Conservation (phyloP, 2,113 vertebrate genomes). For the Pungitius pungitius region DNA sequence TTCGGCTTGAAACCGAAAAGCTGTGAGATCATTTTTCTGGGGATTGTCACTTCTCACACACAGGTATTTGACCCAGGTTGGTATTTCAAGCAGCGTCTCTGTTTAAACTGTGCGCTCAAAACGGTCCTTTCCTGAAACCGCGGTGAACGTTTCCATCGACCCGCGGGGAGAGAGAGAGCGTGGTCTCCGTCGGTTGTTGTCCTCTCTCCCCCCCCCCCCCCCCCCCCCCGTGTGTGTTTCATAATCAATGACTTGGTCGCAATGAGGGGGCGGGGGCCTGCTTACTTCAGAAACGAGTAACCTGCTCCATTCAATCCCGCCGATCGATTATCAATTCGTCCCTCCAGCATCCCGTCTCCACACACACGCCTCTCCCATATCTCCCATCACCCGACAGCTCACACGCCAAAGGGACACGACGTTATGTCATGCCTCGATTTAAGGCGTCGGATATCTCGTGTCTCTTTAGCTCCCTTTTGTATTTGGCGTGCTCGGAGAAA, state of each 20-base stretch:
- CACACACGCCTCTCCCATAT: background rate
- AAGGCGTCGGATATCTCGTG: too few species aligned
- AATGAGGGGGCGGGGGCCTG: constrained; percentile 36
- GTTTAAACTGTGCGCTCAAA: constrained; percentile 27
- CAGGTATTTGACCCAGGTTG: background rate
- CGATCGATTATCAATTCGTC: constrained; percentile 63
- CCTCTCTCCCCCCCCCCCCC: too few species aligned
- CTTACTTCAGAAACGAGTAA: constrained; percentile 64
- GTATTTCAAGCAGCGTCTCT: constrained; percentile 13
- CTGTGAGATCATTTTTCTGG: background rate
- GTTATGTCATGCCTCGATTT: background rate
- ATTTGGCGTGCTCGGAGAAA: too few species aligned
- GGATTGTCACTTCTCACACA: background rate
- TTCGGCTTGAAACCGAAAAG: background rate
- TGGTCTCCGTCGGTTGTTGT: too few species aligned
- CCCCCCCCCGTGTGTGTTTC: too few species aligned
- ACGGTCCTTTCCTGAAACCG: constrained; percentile 11
- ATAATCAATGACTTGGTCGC: constrained; percentile 69
- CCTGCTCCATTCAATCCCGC: constrained; percentile 49
- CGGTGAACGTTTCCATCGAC: constrained; percentile 24
- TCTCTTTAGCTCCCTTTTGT: too few species aligned
- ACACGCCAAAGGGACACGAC: background rate
- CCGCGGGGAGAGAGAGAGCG: too few species aligned
- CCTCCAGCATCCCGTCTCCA: constrained; percentile 41
- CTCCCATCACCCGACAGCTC: constrained; percentile 5